A percentile compares a stretch with the other conserved stretches of the same genome.
phyloP scores from a whole-genome alignment of 2,888 invertebrate genomes.

The Melikaiella ostensackeni region DNA sequence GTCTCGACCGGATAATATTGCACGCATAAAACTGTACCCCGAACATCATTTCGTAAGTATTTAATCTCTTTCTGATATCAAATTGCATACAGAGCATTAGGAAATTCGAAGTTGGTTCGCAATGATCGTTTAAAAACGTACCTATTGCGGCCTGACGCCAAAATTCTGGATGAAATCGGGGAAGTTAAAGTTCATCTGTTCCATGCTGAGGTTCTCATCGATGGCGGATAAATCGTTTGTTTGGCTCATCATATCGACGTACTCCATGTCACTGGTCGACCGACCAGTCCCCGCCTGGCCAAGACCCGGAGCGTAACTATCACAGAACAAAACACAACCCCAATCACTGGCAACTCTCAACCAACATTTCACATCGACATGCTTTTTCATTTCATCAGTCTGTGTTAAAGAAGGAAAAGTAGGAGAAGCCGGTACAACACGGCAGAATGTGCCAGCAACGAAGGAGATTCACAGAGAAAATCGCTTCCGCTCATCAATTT shows the following conservation, averaged over 20 bases:
- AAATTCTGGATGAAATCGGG: slow-evolving; percentile 73
- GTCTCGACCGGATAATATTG: slow-evolving; percentile 33
- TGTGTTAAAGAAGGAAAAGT: slow-evolving; percentile 61
- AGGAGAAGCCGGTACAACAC: slow-evolving; percentile 76
- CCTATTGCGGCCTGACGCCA: slow-evolving; percentile 71
- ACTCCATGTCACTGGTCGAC: slow-evolving; percentile 73
- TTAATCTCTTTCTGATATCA: background rate
- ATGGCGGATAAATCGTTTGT: slow-evolving; percentile 67
- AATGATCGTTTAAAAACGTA: slow-evolving; percentile 53
- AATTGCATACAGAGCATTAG: background rate
- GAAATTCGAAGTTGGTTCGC: background rate
- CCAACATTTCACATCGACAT: slow-evolving; percentile 41
- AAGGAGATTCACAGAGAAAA: slow-evolving; percentile 45
- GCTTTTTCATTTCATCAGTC: slow-evolving; percentile 41
- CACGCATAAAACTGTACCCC: slow-evolving; percentile 29
- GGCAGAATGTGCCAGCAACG: slow-evolving; percentile 65
- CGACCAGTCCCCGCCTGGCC: slow-evolving; percentile 72
- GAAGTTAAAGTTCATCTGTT: slow-evolving; percentile 71
- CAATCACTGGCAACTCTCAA: slow-evolving; percentile 76
- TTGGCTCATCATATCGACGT: slow-evolving; percentile 72
- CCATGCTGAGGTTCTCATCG: slow-evolving; percentile 75
- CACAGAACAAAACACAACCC: slow-evolving; percentile 76
- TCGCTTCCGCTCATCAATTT: background rate
- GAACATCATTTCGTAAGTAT: slow-evolving; percentile 15
- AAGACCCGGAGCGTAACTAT: slow-evolving; percentile 76